Evolutionary conservation across 2,797 vertebrate species (phyloP), one percentile per base, ranked within the genome.

Genomic region (Lemur catta): DNA sequence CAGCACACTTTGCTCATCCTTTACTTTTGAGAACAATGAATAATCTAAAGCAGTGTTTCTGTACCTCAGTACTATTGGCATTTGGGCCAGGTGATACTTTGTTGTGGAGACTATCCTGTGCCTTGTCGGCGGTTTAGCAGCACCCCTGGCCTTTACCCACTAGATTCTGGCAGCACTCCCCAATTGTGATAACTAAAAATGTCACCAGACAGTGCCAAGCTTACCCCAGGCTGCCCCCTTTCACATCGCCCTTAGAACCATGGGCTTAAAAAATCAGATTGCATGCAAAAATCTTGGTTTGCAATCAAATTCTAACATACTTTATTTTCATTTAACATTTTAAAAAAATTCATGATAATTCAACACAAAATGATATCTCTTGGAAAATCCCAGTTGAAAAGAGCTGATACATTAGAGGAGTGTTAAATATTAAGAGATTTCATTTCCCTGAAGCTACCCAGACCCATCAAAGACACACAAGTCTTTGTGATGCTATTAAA

Each of bases 291-390:
- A 33, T 46, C 20, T 46, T 35, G 9, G 0, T 82, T 74, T 86
- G 57, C 3, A n/a, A 78, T 79, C 30, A 59, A 93, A 89, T 48
- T 85, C 6, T 79, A 67, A n/a, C 4, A 26, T 38, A 50, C 0
- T 87, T 91, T 17, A 48, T 81, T 96, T 87, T 91, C 14, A 81
- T 41, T 92, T 75, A 48, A 10, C 11, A 14, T 69, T 46, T 91
- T 50, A 0, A 22, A 41, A 41, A 79, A 79, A 63, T 38, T 3
- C 15, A 41, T 63, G 13, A 18, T 35, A 50, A 30, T 63, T 72
- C 63, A n/a, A 52, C 5, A 94, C 33, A 61, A 97, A 85, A 52
- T n/a, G 1, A 4, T 17, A 65, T 71, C 9, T 48, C 30, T 48
- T 81, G 15, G 12, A 52, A 81, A 87, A 74, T 63, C 30, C 12